Evolutionary conservation across 2,888 invertebrate genomes (phyloP).

Genomic region (Athripsodes cinereus): DNA sequence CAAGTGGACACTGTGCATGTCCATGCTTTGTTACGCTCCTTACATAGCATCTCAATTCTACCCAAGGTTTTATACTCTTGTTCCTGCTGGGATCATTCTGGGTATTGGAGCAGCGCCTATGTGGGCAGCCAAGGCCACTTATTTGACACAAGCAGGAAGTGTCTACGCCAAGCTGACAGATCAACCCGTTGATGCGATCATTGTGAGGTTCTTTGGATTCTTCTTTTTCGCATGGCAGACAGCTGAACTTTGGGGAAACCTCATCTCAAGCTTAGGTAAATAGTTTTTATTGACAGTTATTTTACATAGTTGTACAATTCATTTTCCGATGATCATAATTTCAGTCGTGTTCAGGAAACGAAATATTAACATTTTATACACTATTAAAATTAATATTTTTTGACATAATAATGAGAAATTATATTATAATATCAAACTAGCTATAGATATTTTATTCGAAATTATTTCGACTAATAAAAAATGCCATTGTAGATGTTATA

Average conservation of each 20-base stretch:
- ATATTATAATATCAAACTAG: too few relatives aligned
- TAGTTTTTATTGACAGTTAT: constrained; percentile 24
- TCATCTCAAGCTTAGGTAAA: constrained; percentile 88
- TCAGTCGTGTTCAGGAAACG: too few relatives aligned
- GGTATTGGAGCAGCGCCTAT: constrained; percentile 95
- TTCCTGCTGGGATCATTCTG: constrained; percentile 87
- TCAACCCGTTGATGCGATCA: constrained; percentile 84
- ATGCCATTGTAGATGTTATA: too few relatives aligned
- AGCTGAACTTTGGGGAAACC: constrained; percentile 93
- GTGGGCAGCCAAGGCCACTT: constrained; percentile 99
- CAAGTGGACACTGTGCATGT: constrained; percentile 91
- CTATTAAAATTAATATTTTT: too few relatives aligned
- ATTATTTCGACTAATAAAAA: too few relatives aligned
- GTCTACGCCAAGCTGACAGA: constrained; percentile 84
- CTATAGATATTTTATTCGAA: too few relatives aligned
- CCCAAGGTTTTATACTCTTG: constrained; percentile 87
- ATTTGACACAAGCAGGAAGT: constrained; percentile 90
- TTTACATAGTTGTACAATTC: neutral
- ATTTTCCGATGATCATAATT: too few relatives aligned
- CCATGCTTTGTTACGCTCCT: constrained; percentile 89
- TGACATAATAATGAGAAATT: too few relatives aligned
- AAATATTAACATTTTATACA: too few relatives aligned
- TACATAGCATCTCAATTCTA: constrained; percentile 94
- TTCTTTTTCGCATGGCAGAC: constrained; percentile 98
- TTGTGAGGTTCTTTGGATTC: constrained; percentile 96